phyloP scores from a whole-genome alignment of 2,888 invertebrate species.

The Baronia brevicornis region DNA sequence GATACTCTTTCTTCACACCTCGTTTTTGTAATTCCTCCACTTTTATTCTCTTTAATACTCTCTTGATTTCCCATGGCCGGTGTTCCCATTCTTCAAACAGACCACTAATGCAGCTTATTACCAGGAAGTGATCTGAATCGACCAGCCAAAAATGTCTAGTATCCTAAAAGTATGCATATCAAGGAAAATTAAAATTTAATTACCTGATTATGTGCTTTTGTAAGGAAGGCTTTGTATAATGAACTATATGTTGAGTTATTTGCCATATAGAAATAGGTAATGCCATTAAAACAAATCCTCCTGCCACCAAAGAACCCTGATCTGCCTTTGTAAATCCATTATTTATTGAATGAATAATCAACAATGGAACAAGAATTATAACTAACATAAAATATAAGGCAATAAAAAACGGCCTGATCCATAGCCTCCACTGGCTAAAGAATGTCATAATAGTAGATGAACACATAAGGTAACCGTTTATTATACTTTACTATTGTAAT shows the following conservation, averaged over 20 bases:
- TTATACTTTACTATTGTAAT: neutral
- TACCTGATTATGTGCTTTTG: slow-evolving; percentile 96
- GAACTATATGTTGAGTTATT: slow-evolving; percentile 94
- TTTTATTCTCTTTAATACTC: no score
- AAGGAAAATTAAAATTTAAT: slow-evolving; percentile 16
- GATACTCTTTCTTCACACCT: no score
- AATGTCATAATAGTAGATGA: slow-evolving; percentile 46
- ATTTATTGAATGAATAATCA: slow-evolving; percentile 86
- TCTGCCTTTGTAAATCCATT: slow-evolving; percentile 87
- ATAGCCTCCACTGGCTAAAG: slow-evolving; percentile 84
- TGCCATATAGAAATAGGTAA: slow-evolving; percentile 96
- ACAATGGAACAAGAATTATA: slow-evolving; percentile 87
- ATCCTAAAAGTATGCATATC: neutral
- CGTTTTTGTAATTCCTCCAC: no score
- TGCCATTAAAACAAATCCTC: slow-evolving; percentile 92
- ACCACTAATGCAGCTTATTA: no score
- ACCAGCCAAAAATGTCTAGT: slow-evolving; percentile 11
- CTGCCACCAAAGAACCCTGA: slow-evolving; percentile 89
- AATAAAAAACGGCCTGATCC: slow-evolving; percentile 92
- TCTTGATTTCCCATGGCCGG: no score
- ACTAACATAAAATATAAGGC: slow-evolving; percentile 87
- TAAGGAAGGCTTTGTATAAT: slow-evolving; percentile 92
- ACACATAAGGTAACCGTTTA: slow-evolving; percentile 44
- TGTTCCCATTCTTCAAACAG: no score
- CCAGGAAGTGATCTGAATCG: no score